phyloP scores from a whole-genome alignment of 2,113 vertebrate genomes.

The Scomber japonicus region DNA sequence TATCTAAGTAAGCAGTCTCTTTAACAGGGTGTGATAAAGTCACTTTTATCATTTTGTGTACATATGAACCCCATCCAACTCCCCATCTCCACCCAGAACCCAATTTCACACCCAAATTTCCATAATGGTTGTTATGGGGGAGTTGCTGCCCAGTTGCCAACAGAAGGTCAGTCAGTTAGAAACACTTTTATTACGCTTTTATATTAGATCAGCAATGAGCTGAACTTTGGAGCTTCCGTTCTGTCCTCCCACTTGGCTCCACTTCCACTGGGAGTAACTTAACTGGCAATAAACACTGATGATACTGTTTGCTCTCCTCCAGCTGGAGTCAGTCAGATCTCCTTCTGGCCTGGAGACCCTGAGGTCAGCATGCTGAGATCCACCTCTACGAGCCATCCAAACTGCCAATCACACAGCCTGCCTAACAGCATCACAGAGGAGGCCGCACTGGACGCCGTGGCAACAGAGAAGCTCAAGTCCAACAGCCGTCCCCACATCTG shows the following conservation, averaged over 20 bases:
- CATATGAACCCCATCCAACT: too few species aligned
- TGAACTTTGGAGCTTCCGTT: slow-evolving; percentile 23
- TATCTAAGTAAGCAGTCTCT: too few species aligned
- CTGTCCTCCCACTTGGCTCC: background rate
- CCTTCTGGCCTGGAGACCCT: slow-evolving; percentile 96
- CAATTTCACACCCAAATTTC: too few species aligned
- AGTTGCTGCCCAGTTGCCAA: too few species aligned
- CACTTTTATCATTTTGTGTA: too few species aligned
- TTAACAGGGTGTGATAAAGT: too few species aligned
- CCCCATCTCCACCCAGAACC: too few species aligned
- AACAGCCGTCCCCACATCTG: slow-evolving; percentile 92
- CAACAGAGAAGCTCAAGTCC: slow-evolving; percentile 92
- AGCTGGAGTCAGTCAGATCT: slow-evolving; percentile 95
- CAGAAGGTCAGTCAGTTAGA: background rate
- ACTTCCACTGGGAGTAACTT: background rate
- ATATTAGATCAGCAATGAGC: background rate
- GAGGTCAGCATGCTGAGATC: slow-evolving; percentile 89
- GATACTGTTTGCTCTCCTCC: slow-evolving; percentile 62
- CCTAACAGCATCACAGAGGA: slow-evolving; percentile 80
- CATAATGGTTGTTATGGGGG: too few species aligned
- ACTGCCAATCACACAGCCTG: background rate
- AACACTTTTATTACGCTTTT: background rate
- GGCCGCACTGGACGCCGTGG: slow-evolving; percentile 90
- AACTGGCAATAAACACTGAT: background rate
- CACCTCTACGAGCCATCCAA: background rate